These are phyloP conservation scores for Philopedon plagiatum DNA, from an alignment of 2,888 invertebrate genomes.

Conservation along the genomic window DNA sequence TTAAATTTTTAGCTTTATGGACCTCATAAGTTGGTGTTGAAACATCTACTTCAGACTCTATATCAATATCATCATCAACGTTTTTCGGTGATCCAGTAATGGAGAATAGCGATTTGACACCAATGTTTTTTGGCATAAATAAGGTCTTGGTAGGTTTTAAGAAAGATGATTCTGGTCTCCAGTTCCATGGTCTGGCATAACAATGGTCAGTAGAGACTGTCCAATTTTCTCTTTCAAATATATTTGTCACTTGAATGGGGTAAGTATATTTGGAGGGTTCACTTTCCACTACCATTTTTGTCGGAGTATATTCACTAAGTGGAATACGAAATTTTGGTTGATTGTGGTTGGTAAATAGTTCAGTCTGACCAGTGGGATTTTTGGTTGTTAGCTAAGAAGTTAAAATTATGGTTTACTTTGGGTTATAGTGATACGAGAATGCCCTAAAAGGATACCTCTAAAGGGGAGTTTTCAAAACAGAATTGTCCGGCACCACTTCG, in stretches of 20 bases:
- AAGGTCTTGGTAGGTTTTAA: conserved; percentile 73
- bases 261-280: conserved; percentile 56
- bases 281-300: conserved; percentile 51
- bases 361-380: background rate
- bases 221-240: conserved; percentile 58
- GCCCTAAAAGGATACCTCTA: conserved; percentile 18
- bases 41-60: conserved; percentile 70
- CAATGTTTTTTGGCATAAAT: conserved; percentile 66
- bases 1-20: conserved; percentile 73
- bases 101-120: conserved; percentile 55
- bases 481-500: background rate
- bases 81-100: conserved; percentile 43
- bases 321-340: background rate
- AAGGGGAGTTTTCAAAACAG: conserved; percentile 3
- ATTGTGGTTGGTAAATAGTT: background rate
- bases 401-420: background rate
- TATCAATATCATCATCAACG: conserved; percentile 61
- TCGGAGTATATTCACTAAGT: background rate
- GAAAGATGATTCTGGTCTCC: conserved; percentile 76
- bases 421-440: background rate
- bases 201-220: conserved; percentile 77
- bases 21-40: conserved; percentile 74
- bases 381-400: background rate
- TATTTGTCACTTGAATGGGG: conserved; percentile 55
- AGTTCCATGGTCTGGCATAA: conserved; percentile 80